Evolutionary conservation across 2,113 vertebrate genomes (phyloP).

Genomic region (Panthera uncia): DNA sequence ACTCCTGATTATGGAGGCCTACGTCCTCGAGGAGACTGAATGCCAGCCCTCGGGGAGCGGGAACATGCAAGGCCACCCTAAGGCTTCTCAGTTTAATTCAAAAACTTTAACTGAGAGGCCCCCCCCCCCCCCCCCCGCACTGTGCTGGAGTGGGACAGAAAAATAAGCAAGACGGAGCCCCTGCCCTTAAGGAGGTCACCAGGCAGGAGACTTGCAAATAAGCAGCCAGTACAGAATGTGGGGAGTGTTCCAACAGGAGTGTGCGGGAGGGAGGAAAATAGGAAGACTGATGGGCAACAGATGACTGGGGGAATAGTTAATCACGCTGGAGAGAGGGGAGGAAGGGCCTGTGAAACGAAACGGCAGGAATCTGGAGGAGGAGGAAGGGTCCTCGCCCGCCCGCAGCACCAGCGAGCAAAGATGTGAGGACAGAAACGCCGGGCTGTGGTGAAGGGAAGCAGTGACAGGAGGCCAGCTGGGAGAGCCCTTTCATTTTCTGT

Average conservation of each 20-base stretch:
- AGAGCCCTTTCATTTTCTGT: background rate
- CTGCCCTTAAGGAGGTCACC: background rate
- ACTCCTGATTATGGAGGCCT: background rate
- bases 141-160: background rate
- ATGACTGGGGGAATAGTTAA: background rate
- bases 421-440: background rate
- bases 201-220: background rate
- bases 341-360: background rate
- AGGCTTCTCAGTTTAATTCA: background rate
- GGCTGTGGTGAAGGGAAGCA: background rate
- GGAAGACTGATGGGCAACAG: background rate
- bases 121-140: background rate
- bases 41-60: background rate
- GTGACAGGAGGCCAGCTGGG: background rate
- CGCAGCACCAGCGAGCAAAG: background rate
- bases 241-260: background rate
- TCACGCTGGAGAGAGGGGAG: background rate
- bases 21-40: background rate
- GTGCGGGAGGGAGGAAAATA: background rate
- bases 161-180: background rate
- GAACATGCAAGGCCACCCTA: background rate
- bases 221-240: background rate
- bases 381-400: background rate
- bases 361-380: background rate
- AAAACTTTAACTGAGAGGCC: background rate